Percentiles rank a stretch among this genome's conserved stretches.
Evolutionary conservation across 2,888 invertebrate genomes (phyloP).

Genomic region (Dichetophora obliterata): DNA sequence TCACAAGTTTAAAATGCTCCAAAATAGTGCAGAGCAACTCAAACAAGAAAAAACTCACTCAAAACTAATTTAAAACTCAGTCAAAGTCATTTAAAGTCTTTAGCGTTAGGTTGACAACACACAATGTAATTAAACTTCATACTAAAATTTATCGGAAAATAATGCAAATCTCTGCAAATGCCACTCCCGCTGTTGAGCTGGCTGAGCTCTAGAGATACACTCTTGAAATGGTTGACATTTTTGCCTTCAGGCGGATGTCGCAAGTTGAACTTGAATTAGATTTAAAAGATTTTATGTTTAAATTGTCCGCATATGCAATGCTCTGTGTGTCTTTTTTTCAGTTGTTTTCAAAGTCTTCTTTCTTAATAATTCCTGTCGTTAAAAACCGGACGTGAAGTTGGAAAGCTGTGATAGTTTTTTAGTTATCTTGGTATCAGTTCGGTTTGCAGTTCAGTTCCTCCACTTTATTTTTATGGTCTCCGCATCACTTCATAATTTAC

Average conservation of each 20-base stretch:
- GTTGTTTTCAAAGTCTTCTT: not conserved
- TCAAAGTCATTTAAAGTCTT: no score
- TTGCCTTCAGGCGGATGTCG: not conserved
- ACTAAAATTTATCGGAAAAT: constrained; percentile 42
- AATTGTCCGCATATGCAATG: not conserved
- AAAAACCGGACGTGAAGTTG: not conserved
- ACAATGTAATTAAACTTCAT: not conserved
- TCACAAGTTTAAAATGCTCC: no score
- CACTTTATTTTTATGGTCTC: not conserved
- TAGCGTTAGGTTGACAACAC: not conserved
- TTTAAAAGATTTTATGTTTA: not conserved
- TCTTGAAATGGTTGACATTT: not conserved
- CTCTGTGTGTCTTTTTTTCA: not conserved
- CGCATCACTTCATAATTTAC: not conserved
- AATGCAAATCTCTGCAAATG: constrained; percentile 41
- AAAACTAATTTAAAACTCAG: no score
- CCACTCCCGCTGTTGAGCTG: not conserved
- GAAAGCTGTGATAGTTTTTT: not conserved
- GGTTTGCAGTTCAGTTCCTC: not conserved
- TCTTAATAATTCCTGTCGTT: not conserved
- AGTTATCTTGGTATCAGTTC: not conserved
- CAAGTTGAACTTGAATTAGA: constrained; percentile 46
- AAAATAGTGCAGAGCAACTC: not conserved
- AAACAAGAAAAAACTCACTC: not conserved
- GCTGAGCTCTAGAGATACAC: no score